These are phyloP conservation scores for Catharus minimus DNA, from an alignment of 2,113 vertebrate species.

Conservation along the genomic window DNA sequence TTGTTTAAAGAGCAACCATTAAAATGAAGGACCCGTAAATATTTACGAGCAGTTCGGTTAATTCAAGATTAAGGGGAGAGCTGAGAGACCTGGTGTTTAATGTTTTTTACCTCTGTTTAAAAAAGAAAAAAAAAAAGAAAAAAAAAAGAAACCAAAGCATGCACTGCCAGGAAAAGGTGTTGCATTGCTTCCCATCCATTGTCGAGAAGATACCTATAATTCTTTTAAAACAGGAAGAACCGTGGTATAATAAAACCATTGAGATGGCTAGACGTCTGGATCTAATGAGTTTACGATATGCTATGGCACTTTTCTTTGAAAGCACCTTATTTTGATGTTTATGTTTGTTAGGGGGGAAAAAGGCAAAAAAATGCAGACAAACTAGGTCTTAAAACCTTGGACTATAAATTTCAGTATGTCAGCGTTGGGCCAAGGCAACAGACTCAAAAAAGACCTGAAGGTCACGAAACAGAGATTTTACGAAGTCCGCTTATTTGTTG, in stretches of 20 bases:
- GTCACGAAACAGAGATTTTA: constrained; percentile 24
- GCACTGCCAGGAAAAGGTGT: constrained; percentile 81
- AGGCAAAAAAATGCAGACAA: constrained; percentile 85
- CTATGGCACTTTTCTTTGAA: constrained; percentile 91
- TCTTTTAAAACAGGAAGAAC: constrained; percentile 97
- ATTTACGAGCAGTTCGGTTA: constrained; percentile 47
- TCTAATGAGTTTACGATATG: constrained; percentile 96
- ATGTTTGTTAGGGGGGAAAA: constrained; percentile 84
- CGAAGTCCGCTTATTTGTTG: background rate
- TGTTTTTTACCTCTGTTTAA: background rate
- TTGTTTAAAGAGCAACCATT: constrained; percentile 58
- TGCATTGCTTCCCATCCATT: constrained; percentile 82
- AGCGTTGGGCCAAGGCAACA: constrained; percentile 44
- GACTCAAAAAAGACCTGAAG: constrained; percentile 21
- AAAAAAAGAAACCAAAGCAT: constrained; percentile 6
- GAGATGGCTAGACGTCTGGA: constrained; percentile 97
- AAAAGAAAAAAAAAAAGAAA: background rate
- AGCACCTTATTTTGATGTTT: constrained; percentile 88
- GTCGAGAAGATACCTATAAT: constrained; percentile 84
- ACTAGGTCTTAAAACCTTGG: constrained; percentile 74
- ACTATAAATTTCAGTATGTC: constrained; percentile 78
- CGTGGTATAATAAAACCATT: constrained; percentile 94
- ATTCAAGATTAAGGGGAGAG: constrained; percentile 38
- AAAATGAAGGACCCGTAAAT: constrained; percentile 65
- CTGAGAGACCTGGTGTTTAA: constrained; percentile 20